Evolutionary conservation across 2,888 invertebrate genomes (phyloP).

Genomic region (Synanthedon formicaeformis): DNA sequence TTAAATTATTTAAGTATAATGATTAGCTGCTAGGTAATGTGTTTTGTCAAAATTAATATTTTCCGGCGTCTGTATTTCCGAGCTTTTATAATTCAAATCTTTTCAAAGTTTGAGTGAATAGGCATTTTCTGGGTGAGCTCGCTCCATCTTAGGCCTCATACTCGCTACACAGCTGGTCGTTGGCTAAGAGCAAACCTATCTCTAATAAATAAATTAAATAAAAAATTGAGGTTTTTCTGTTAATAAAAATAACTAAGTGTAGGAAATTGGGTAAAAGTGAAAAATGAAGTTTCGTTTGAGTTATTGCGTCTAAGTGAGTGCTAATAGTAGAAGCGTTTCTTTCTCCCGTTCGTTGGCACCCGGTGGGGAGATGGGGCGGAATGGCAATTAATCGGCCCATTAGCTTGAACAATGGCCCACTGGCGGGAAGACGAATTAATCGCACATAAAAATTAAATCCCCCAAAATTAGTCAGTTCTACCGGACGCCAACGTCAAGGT

Average conservation of each 20-base stretch:
- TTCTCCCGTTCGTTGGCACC: not conserved
- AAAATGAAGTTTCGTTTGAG: not conserved
- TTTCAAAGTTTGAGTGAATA: too few species aligned
- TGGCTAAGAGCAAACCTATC: too few species aligned
- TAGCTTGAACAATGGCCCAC: slow-evolving; percentile 11
- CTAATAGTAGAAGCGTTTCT: not conserved
- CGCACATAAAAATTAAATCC: slow-evolving; percentile 11
- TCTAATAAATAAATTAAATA: too few species aligned
- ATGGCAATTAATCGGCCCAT: slow-evolving; percentile 15
- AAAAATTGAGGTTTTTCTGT: too few species aligned
- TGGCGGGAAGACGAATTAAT: slow-evolving; percentile 10
- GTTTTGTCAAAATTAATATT: too few species aligned
- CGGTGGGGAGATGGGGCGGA: slow-evolving; percentile 10
- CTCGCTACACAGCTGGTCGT: too few species aligned
- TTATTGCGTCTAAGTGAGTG: not conserved
- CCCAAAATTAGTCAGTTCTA: slow-evolving; percentile 1
- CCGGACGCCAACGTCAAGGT: not conserved
- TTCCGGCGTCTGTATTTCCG: too few species aligned
- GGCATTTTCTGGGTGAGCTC: too few species aligned
- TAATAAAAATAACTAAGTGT: not conserved
- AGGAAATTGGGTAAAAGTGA: not conserved
- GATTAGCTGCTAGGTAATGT: rapidly evolving
- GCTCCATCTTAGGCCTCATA: too few species aligned
- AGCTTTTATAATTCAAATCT: too few species aligned
- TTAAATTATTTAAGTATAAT: not conserved